Percentiles rank a stretch among this genome's conserved stretches.
Conservation (phyloP, 2,113 vertebrate species). For the Turdus rufiventris region DNA sequence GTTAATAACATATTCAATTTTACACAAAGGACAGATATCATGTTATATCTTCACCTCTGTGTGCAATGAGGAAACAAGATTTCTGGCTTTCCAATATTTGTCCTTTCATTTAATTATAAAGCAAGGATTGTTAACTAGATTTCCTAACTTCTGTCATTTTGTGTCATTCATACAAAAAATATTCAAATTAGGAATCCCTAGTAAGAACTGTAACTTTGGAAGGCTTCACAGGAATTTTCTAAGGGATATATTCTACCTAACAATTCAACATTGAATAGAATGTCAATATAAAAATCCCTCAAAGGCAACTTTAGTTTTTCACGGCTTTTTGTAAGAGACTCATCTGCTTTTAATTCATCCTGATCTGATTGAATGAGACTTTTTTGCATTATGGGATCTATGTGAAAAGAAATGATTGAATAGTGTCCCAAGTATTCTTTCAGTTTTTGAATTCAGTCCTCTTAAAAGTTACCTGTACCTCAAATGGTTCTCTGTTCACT, state of each 20-base stretch:
- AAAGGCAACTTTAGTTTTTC: background rate
- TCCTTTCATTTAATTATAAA: background rate
- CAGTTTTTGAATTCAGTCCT: background rate
- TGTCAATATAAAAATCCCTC: background rate
- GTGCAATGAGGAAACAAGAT: background rate
- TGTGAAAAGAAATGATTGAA: background rate
- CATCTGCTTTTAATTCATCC: background rate
- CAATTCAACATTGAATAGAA: background rate
- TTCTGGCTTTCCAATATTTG: background rate
- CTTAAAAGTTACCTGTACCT: background rate
- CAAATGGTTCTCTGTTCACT: background rate
- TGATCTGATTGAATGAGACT: background rate
- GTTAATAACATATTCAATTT: background rate
- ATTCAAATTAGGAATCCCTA: background rate
- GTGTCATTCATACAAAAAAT: background rate
- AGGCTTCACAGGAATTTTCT: background rate
- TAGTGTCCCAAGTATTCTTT: background rate
- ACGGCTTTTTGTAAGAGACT: background rate
- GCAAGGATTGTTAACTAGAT: background rate
- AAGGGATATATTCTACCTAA: background rate
- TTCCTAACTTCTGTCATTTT: background rate
- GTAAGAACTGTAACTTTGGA: background rate
- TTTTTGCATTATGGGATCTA: background rate
- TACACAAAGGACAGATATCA: background rate
- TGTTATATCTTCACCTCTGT: background rate